Conservation (phyloP, 2,888 invertebrate species). For the Eutolmus rufibarbis region DNA sequence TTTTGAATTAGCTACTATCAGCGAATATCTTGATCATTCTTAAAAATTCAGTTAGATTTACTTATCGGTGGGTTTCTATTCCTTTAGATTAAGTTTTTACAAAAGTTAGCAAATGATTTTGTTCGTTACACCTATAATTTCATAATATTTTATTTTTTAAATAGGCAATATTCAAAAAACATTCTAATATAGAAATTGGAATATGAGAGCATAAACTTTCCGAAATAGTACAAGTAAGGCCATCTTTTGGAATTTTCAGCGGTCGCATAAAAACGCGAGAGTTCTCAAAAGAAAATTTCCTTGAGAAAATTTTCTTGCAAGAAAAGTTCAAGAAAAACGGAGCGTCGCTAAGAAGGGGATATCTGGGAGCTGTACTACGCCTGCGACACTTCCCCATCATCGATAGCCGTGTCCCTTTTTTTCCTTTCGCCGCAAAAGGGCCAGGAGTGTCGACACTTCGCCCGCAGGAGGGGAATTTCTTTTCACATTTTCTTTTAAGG, state of each 20-base stretch:
- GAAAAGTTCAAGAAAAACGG: conserved; percentile 42
- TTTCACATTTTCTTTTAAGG: conserved; percentile 40
- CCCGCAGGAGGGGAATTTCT: conserved; percentile 22
- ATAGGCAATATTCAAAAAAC: neutral
- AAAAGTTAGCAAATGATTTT: too few relatives aligned
- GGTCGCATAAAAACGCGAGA: conserved; percentile 19
- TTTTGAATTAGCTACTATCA: too few relatives aligned
- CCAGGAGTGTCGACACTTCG: neutral
- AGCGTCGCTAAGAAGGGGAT: conserved; percentile 10
- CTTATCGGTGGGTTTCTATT: too few relatives aligned
- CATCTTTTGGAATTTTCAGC: conserved; percentile 49
- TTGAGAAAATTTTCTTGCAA: conserved; percentile 50
- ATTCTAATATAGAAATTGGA: neutral
- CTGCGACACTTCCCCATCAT: neutral
- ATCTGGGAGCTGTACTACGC: neutral
- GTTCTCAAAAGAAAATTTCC: conserved; percentile 48
- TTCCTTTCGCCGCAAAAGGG: neutral
- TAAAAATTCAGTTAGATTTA: too few relatives aligned
- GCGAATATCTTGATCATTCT: too few relatives aligned
- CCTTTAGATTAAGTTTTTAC: too few relatives aligned
- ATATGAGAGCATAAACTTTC: neutral
- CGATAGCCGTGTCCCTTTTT: neutral
- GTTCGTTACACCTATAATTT: too few relatives aligned
- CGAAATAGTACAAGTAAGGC: conserved; percentile 41
- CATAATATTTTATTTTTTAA: too few relatives aligned